These are phyloP conservation scores for Mythimna ferrago DNA, from an alignment of 2,888 invertebrate genomes.

Conservation along the genomic window DNA sequence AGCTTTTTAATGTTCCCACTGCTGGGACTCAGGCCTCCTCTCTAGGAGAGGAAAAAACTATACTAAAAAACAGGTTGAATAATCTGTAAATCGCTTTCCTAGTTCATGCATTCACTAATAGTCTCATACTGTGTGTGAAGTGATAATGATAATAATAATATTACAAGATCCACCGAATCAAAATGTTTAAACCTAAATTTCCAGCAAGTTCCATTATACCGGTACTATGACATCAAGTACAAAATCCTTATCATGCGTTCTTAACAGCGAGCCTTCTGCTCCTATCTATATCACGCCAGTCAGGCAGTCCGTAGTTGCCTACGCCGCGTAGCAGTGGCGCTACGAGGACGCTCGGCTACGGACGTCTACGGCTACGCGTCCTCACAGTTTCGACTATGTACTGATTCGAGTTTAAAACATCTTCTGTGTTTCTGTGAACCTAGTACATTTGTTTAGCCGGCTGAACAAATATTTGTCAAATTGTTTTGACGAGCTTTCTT, in stretches of 20 bases:
- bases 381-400: conserved; percentile 46
- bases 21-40: too few relatives aligned
- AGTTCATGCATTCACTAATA: too few relatives aligned
- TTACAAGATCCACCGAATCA: too few relatives aligned
- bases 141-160: too few relatives aligned
- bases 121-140: too few relatives aligned
- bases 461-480: conserved; percentile 45
- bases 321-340: conserved; percentile 73
- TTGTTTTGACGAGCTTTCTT: conserved; percentile 40
- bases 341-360: conserved; percentile 74
- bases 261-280: conserved; percentile 39
- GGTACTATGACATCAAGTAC: neutral
- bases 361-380: conserved; percentile 71
- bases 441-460: conserved; percentile 41
- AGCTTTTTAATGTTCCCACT: too few relatives aligned
- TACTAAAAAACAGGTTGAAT: too few relatives aligned
- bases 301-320: conserved; percentile 58
- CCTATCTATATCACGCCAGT: conserved; percentile 1
- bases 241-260: conserved; percentile 21
- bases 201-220: neutral
- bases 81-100: too few relatives aligned
- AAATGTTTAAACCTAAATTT: neutral
- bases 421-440: conserved; percentile 50
- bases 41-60: too few relatives aligned
- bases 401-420: conserved; percentile 54